Percentiles rank a stretch among this genome's conserved stretches.
These are phyloP conservation scores for Chaetorhynchus papuensis DNA, from an alignment of 2,113 vertebrate species.

Conservation along the genomic window DNA sequence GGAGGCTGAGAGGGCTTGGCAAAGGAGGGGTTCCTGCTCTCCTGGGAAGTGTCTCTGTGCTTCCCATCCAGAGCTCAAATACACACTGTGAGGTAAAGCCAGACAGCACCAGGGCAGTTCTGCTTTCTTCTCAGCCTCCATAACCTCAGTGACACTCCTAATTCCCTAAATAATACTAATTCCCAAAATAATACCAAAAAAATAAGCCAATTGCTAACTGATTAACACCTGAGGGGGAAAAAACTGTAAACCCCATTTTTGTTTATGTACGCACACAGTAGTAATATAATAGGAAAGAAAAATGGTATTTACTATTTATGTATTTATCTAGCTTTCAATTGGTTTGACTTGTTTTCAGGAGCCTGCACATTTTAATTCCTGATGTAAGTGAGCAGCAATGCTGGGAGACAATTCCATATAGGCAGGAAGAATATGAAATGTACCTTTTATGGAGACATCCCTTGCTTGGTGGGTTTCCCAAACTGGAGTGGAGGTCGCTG, in stretches of 20 bases:
- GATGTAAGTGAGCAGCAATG: neutral
- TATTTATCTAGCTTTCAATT: neutral
- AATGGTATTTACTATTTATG: neutral
- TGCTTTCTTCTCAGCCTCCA: neutral
- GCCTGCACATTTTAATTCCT: neutral
- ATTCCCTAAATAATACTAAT: neutral
- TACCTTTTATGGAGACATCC: neutral
- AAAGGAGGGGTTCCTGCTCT: neutral
- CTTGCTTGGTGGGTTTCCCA: neutral
- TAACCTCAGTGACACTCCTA: neutral
- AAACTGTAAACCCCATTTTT: neutral
- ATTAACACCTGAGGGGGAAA: neutral
- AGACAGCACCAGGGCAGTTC: neutral
- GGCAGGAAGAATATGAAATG: neutral
- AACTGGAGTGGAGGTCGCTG: neutral
- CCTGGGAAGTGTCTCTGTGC: neutral
- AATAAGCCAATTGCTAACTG: neutral
- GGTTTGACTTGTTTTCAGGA: neutral
- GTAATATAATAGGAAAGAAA: neutral
- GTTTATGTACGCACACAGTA: neutral
- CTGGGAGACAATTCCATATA: neutral
- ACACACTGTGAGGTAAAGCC: fast-evolving
- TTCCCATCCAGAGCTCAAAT: fast-evolving
- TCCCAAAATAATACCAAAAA: neutral
- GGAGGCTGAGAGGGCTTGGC: neutral